Percentiles rank a stretch among this genome's conserved stretches.
Evolutionary conservation across 2,797 vertebrate genomes (phyloP).

Genomic region (Tympanoctomys barrerae): DNA sequence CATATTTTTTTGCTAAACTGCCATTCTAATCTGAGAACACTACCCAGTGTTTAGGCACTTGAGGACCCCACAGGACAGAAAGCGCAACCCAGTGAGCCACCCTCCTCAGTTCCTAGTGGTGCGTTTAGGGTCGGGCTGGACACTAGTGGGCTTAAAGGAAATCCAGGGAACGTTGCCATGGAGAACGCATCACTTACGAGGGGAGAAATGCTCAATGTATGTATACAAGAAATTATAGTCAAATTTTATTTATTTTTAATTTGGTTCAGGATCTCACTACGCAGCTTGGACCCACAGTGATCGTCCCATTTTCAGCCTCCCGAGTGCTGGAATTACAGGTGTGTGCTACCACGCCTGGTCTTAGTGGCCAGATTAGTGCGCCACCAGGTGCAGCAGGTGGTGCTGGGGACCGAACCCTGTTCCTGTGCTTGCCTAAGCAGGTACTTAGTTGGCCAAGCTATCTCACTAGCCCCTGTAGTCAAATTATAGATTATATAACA

Average conservation of each 20-base stretch:
- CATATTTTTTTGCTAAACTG: not conserved
- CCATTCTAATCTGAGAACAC: slow-evolving; percentile 4
- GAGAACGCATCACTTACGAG: slow-evolving; percentile 9
- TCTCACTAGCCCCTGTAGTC: not conserved
- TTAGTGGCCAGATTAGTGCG: no score
- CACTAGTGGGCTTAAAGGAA: not conserved
- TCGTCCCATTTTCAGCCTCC: no score
- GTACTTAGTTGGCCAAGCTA: no score
- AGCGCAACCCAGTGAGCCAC: not conserved
- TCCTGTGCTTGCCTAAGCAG: no score
- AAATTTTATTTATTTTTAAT: not conserved
- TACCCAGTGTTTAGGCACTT: not conserved
- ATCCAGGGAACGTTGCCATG: not conserved
- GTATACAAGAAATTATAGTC: slow-evolving; percentile 8
- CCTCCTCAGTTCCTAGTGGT: not conserved
- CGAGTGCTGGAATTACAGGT: no score
- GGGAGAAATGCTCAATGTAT: not conserved
- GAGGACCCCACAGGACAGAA: not conserved
- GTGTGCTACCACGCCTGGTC: no score
- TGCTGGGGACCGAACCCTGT: no score
- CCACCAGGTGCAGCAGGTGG: no score
- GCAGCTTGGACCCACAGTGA: no score
- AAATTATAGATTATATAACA: slow-evolving; percentile 16
- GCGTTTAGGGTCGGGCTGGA: not conserved
- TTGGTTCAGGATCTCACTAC: no score